Percentiles rank a stretch among this genome's conserved stretches.
phyloP scores from a whole-genome alignment of 2,113 vertebrate genomes.

The Silurus meridionalis region DNA sequence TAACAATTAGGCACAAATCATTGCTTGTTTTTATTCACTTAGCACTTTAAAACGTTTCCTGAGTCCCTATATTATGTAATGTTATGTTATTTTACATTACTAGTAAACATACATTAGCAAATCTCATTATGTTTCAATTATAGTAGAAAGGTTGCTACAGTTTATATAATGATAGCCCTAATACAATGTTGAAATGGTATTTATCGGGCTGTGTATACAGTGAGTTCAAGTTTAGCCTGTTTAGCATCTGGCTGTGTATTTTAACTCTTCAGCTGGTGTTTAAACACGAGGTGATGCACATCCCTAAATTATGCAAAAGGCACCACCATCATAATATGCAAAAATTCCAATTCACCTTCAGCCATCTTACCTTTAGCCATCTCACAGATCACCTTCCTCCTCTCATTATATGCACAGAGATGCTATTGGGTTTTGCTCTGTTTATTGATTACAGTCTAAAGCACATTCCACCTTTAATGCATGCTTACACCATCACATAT shows the following conservation, averaged over 20 bases:
- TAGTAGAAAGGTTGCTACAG: background rate
- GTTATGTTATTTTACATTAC: background rate
- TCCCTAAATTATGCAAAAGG: constrained; percentile 49
- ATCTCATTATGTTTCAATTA: background rate
- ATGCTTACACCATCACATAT: background rate
- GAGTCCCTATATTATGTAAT: background rate
- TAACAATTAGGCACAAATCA: constrained; percentile 6
- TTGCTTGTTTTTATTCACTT: background rate
- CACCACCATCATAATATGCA: constrained; percentile 1
- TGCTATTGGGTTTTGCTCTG: constrained; percentile 1
- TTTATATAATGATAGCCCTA: background rate
- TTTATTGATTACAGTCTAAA: background rate
- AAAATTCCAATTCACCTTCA: constrained; percentile 43
- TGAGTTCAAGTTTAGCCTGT: background rate
- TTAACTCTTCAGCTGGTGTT: constrained; percentile 25
- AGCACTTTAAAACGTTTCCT: background rate
- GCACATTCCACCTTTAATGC: background rate
- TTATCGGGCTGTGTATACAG: no score
- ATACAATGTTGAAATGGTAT: background rate
- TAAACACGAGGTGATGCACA: constrained; percentile 34
- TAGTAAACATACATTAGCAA: background rate
- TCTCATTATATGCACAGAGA: background rate
- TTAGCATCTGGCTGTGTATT: constrained; percentile 15
- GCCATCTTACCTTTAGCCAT: background rate
- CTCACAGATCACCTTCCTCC: background rate